Percentiles rank a stretch among this genome's conserved stretches.
These are phyloP conservation scores for Bradypodion ventrale DNA, from an alignment of 2,797 vertebrate species.

Conservation along the genomic window DNA sequence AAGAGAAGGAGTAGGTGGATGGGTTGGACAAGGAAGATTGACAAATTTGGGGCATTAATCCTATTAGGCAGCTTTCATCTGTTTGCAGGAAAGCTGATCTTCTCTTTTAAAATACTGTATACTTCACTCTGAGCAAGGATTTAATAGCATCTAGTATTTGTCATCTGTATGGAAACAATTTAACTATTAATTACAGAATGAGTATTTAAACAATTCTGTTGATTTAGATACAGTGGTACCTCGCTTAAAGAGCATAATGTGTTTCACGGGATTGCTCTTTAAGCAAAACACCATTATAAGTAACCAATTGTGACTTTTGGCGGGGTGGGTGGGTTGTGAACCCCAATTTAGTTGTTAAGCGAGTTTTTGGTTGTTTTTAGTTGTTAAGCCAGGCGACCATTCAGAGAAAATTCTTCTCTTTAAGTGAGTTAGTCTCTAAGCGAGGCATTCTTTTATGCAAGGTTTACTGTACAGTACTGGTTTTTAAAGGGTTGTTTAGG, in stretches of 20 bases:
- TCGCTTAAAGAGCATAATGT: too few species aligned
- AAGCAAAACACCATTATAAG: too few species aligned
- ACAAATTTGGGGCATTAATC: slow-evolving; percentile 47
- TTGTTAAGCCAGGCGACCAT: too few species aligned
- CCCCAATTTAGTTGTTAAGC: too few species aligned
- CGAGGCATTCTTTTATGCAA: too few species aligned
- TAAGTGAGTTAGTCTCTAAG: too few species aligned
- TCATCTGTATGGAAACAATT: slow-evolving; percentile 70
- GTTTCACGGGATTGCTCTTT: too few species aligned
- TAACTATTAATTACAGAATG: slow-evolving; percentile 67
- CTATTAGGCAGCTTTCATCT: slow-evolving; percentile 47
- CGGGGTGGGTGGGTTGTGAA: too few species aligned
- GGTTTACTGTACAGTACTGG: slow-evolving; percentile 21
- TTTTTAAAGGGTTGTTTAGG: slow-evolving; percentile 1
- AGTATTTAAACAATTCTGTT: background rate
- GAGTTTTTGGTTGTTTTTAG: too few species aligned
- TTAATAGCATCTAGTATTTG: slow-evolving; percentile 59
- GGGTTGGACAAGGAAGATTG: slow-evolving; percentile 34
- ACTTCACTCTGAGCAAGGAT: slow-evolving; percentile 56
- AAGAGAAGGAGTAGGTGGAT: background rate
- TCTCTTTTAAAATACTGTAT: slow-evolving; percentile 55
- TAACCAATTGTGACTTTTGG: too few species aligned
- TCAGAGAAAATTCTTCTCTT: too few species aligned
- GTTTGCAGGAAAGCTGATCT: slow-evolving; percentile 60
- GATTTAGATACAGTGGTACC: too few species aligned